Evolutionary conservation across 1,140 invertebrate genomes (phyloP).

Genomic region (Hyles euphorbiae): DNA sequence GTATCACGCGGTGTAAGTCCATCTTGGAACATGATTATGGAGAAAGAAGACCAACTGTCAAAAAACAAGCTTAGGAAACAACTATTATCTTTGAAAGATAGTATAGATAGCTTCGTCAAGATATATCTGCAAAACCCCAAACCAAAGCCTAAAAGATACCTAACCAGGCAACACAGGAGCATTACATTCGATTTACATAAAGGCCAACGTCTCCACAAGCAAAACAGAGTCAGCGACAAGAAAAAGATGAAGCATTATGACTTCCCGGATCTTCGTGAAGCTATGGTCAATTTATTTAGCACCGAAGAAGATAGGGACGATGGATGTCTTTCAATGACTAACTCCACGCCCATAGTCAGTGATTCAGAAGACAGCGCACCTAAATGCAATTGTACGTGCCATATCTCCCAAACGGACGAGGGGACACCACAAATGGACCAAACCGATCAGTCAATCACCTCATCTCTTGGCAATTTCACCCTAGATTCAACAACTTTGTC

Average conservation of each 20-base stretch:
- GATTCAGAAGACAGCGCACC: slow-evolving; percentile 32
- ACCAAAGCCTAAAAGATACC: slow-evolving; percentile 10
- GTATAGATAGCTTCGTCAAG: slow-evolving; percentile 45
- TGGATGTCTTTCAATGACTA: neutral
- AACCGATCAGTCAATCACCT: slow-evolving; percentile 45
- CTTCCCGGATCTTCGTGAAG: slow-evolving; percentile 58
- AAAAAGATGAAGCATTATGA: slow-evolving; percentile 60
- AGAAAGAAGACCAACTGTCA: slow-evolving; percentile 44
- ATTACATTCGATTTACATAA: slow-evolving; percentile 29
- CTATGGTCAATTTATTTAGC: slow-evolving; percentile 48
- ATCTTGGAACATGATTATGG: slow-evolving; percentile 54
- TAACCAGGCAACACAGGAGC: slow-evolving; percentile 11
- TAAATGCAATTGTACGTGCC: slow-evolving; percentile 49
- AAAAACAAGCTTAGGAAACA: slow-evolving; percentile 52
- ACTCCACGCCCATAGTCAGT: slow-evolving; percentile 8
- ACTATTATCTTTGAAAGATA: slow-evolving; percentile 44
- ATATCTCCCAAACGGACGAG: slow-evolving; percentile 37
- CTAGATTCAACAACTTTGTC: slow-evolving; percentile 54
- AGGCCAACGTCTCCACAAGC: slow-evolving; percentile 14
- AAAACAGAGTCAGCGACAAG: slow-evolving; percentile 37
- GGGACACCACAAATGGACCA: slow-evolving; percentile 39
- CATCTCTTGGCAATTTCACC: slow-evolving; percentile 63
- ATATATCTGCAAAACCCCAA: slow-evolving; percentile 34
- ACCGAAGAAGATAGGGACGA: slow-evolving; percentile 24
- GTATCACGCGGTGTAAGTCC: slow-evolving; percentile 30